Evolutionary conservation across 2,888 invertebrate species (phyloP).

Genomic region (Selenia dentaria): DNA sequence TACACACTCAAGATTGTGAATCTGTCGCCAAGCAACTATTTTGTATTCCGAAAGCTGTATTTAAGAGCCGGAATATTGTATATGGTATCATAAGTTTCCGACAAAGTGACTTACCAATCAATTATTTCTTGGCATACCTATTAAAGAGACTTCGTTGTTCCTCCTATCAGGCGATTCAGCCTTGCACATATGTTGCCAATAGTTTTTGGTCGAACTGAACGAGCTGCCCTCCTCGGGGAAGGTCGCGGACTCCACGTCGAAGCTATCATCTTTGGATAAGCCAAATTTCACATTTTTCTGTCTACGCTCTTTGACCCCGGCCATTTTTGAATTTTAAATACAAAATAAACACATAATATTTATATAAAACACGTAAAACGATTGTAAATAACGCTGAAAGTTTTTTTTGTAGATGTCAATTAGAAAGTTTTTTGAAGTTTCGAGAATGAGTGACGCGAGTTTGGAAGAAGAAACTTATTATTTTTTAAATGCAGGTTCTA

Average conservation of each 20-base stretch:
- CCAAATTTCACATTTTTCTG: slow-evolving; percentile 69
- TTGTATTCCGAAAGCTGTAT: no score
- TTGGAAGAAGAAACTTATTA: slow-evolving; percentile 18
- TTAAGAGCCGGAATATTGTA: no score
- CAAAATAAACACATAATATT: slow-evolving; percentile 33
- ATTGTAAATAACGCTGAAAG: slow-evolving; percentile 48
- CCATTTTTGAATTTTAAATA: slow-evolving; percentile 40
- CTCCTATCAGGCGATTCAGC: slow-evolving; percentile 36
- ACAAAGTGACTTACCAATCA: no score
- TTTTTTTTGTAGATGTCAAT: slow-evolving; percentile 33
- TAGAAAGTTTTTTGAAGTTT: slow-evolving; percentile 34
- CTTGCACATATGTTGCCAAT: slow-evolving; percentile 64
- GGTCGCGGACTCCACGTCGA: slow-evolving; percentile 44
- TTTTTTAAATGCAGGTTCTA: not conserved
- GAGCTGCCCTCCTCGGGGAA: slow-evolving; percentile 55
- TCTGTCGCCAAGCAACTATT: no score
- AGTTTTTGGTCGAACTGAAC: slow-evolving; percentile 63
- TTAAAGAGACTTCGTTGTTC: slow-evolving; percentile 40
- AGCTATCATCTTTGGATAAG: slow-evolving; percentile 65
- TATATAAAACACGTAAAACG: slow-evolving; percentile 38
- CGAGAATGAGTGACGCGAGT: slow-evolving; percentile 15
- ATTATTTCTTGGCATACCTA: no score
- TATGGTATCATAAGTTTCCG: no score
- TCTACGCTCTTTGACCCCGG: slow-evolving; percentile 52
- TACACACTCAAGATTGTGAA: no score